Evolutionary conservation across 1,140 invertebrate genomes (phyloP).

Genomic region (Cydia fagiglandana): DNA sequence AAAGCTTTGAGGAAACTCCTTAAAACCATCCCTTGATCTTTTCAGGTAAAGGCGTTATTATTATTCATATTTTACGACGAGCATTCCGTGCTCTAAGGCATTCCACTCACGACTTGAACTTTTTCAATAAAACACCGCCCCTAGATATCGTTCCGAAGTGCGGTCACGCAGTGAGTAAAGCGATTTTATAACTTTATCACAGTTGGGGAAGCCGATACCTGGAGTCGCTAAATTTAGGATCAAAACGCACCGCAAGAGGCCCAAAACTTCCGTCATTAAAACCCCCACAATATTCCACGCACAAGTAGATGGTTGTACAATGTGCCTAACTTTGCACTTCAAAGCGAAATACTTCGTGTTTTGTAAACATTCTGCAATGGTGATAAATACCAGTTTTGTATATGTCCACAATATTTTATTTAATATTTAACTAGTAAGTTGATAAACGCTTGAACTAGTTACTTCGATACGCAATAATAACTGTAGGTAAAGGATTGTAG

Average conservation of each 20-base stretch:
- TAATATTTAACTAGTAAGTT: no score
- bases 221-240: constrained; percentile 34
- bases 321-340: constrained; percentile 22
- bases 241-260: constrained; percentile 34
- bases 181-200: constrained; percentile 76
- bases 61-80: constrained; percentile 74
- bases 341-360: neutral
- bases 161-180: constrained; percentile 66
- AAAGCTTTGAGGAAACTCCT: constrained; percentile 26
- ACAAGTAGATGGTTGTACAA: neutral
- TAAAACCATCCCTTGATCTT: constrained; percentile 30
- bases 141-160: constrained; percentile 56
- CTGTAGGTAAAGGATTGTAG: no score
- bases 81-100: constrained; percentile 52
- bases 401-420: neutral
- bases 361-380: constrained; percentile 11
- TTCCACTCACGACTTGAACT: constrained; percentile 70
- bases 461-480: neutral
- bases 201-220: constrained; percentile 53
- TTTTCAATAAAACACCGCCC: constrained; percentile 76
- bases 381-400: constrained; percentile 10
- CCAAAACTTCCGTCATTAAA: constrained; percentile 45
- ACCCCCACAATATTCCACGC: constrained; percentile 29
- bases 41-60: constrained; percentile 45
- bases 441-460: neutral